Base-by-base conservation (phyloP, 2,888 invertebrate genomes). In the Nycteola revayana region DNA sequence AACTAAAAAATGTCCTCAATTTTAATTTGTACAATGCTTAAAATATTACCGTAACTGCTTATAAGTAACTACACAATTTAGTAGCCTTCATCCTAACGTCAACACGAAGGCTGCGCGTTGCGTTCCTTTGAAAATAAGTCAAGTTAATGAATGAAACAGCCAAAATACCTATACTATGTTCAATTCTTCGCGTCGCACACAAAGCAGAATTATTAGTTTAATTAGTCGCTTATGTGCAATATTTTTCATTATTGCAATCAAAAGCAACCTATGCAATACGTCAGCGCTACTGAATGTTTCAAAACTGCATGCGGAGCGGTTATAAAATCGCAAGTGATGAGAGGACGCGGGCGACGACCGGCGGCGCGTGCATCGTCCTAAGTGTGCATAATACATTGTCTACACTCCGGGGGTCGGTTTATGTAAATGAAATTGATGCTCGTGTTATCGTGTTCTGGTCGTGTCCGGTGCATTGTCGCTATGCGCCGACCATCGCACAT, bases 401-500 rank as follows among this genome's bases (percentile, higher is more conserved):
- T 30, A 24, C 39, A 34, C 42, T 47, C 33, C 32, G 42, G 43
- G 48, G 52, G 37, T 41, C 31, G 36, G 35, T 32, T 29, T 44
- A 60, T 55, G 55, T 35, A 49, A 50, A 53, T 53, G 46, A 35
- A 46, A 46, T 36, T 41, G 32, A 46, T 47, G 46, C 45, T 51
- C 45, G 36, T 31, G 36, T 42, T 51, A 42, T 49, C 44, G 45
- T 47, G 35, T 39, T 28, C 37, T 28, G 25, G 28, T 44, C 51
- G 53, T 56, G 58, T 60, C 58, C 56, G 50, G 50, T 59, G 58
- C 51, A 52, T 36, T 43, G 62, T 58, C 57, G 56, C 57, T 48
- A 60, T 54, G 60, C 52, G 57, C 52, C 36, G 35, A 30, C 41
- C 42, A 47, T 47, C 55, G 42, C 55, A 51, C 49, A 40, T 39